Conservation (phyloP, 2,113 vertebrate genomes). For the Lepisosteus oculatus region DNA sequence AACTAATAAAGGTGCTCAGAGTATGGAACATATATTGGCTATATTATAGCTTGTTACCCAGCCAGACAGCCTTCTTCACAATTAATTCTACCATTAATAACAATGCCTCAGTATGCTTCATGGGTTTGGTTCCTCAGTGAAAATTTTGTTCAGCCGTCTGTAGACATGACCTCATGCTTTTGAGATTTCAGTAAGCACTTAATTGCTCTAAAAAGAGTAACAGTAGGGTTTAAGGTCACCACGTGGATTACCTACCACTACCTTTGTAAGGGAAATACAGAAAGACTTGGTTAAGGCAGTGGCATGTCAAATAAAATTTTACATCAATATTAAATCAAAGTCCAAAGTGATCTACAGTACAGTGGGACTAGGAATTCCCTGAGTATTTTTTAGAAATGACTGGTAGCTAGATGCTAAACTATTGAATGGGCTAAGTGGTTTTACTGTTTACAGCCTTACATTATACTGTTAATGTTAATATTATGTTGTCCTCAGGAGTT, state of each 20-base stretch:
- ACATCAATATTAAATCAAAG: neutral
- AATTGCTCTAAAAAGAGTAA: conserved; percentile 11
- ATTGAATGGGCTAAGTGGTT: too few species aligned
- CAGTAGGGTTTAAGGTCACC: neutral
- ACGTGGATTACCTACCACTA: neutral
- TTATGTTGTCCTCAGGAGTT: too few species aligned
- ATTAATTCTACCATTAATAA: neutral
- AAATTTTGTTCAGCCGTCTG: neutral
- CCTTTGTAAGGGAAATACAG: neutral
- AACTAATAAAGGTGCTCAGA: too few species aligned
- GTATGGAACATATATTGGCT: too few species aligned
- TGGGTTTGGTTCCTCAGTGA: conserved; percentile 17
- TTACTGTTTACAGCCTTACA: too few species aligned
- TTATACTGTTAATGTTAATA: too few species aligned
- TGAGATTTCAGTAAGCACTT: neutral
- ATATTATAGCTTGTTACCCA: too few species aligned
- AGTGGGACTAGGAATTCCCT: neutral
- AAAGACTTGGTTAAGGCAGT: neutral
- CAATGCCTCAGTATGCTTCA: neutral
- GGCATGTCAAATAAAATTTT: neutral
- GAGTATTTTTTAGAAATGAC: neutral
- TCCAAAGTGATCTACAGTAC: neutral
- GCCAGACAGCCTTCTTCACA: neutral
- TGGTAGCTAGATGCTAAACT: too few species aligned
- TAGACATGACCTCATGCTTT: conserved; percentile 14